Conservation (phyloP, 2,888 invertebrate species). For the Dendrolimus houi region DNA sequence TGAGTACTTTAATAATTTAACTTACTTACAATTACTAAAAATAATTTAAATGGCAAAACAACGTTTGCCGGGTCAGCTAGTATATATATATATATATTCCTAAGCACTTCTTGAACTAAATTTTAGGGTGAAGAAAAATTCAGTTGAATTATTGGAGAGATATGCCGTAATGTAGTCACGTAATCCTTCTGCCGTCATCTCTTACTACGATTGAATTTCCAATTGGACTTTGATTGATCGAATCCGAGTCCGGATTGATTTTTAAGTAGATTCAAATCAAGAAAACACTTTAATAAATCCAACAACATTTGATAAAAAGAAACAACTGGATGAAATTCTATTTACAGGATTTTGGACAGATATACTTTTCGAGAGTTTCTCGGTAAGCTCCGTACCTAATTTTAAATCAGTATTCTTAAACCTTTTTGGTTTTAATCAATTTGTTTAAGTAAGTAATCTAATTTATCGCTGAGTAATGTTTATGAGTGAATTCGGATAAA, state of each 20-base stretch:
- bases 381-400: conserved; percentile 20
- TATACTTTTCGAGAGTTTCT: conserved; percentile 39
- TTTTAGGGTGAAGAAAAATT: background rate
- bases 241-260: conserved; percentile 57
- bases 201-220: conserved; percentile 65
- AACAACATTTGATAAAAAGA: conserved; percentile 52
- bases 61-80: too few relatives aligned
- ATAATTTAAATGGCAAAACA: too few relatives aligned
- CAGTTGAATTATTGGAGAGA: conserved; percentile 8
- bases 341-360: conserved; percentile 46
- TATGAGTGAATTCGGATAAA: too few relatives aligned
- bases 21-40: too few relatives aligned
- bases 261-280: conserved; percentile 57
- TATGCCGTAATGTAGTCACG: conserved; percentile 49
- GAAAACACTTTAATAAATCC: conserved; percentile 60
- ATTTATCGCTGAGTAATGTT: background rate
- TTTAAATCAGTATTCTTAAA: conserved; percentile 21
- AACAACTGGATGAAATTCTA: conserved; percentile 49
- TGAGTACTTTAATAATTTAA: too few relatives aligned
- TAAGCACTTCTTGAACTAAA: too few relatives aligned
- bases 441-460: background rate
- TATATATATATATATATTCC: too few relatives aligned
- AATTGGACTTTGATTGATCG: conserved; percentile 68
- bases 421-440: conserved; percentile 8
- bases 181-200: conserved; percentile 62